Base-by-base conservation (phyloP, 2,888 invertebrate species). In the Hemithea aestivaria region DNA sequence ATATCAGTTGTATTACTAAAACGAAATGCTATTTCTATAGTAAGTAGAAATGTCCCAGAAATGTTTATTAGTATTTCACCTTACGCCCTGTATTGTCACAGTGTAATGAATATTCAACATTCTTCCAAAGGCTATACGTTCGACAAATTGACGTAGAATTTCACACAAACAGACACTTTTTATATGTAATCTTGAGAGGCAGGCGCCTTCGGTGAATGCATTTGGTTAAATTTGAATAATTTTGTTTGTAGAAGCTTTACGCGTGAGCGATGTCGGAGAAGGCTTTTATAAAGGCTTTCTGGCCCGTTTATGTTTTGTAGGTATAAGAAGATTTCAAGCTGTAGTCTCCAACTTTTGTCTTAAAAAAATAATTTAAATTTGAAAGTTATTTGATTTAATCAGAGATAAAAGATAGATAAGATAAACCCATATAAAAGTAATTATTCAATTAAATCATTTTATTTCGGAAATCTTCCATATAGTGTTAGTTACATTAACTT, bases 61-160 rank as follows among this genome's bases (percentile, higher is more conserved):
- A 39, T 10, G 10, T 7, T 16, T 45, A 32, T 41, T 23, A 40
- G 31, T 20, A 34, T 34, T 34, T 46, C 49, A 56, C 51, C 57
- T 51, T 41, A 51, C 49, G 48, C 50, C 53, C 29, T 45, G 35
- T 35, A 49, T 38, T 55, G 57, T 64, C 49, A 30, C 33, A 30
- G 55, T 42, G 53, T 59, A 58, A 69, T 84, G 79, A 81, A 84
- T 85, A 84, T 84, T 84, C 83, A 85, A 16, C 16, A 5, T 16
- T 16, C 16, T 16, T 16, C 16, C 73, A 62, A 53, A 69, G 64
- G 62, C 62, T 62, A 57, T 68, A 66, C 61, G 75, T 77, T 75
- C 70, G 70, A 73, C 77, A 81, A 79, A 77, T 78, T 80, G 78
- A 73, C 79, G 75, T 73, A 71, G 77, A 76, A 78, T 84, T 83